Evolutionary conservation across 2,797 vertebrate genomes (phyloP), one percentile per base, ranked within the genome.

Genomic region (Rousettus madagascariensis): DNA sequence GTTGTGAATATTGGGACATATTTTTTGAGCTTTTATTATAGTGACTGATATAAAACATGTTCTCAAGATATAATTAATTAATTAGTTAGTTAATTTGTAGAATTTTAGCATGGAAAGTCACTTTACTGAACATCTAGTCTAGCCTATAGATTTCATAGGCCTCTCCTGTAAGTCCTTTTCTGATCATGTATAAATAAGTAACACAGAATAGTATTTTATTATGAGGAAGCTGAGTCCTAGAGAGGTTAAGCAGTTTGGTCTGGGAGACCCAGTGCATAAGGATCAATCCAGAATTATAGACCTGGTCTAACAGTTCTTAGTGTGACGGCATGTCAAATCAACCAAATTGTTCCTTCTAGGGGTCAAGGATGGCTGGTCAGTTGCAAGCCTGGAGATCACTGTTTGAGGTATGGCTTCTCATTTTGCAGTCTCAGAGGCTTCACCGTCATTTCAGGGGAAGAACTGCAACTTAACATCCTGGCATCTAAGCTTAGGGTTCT

Each of bases 11-110:
- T 24, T 91, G 38, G 59, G 36, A 36, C 24, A 26, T 80, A 71
- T 78, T 95, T 96, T 88, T 66, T 90, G 92, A 94, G 30, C 15
- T 94, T 24, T 92, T 92, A 82, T 83, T 53, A 57, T 71, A 84
- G 41, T 79, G 53, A 93, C 24, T 90, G 41, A 75, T 38, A 83
- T 92, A 91, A 95, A 91, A 75, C 33, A 83, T 86, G 57, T 91
- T 91, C 68, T 92, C 57, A 65, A 93, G 75, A 36, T 90, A 30
- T 33, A 24, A 85, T 75, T 92, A 78, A 30, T 86, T 41, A 41
- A 10, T 46, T 46, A 80, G 72, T 91, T 77, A 82, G 78, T 78
- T 92, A 85, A 91, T 96, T n/a, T n/a, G 41, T 33, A 82, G 75
- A 74, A 75, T 53, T 79, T 77, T 86, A 69, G 33, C 79, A n/a